Conservation (phyloP, 2,888 invertebrate genomes). For the Leptopterna dolabrata region DNA sequence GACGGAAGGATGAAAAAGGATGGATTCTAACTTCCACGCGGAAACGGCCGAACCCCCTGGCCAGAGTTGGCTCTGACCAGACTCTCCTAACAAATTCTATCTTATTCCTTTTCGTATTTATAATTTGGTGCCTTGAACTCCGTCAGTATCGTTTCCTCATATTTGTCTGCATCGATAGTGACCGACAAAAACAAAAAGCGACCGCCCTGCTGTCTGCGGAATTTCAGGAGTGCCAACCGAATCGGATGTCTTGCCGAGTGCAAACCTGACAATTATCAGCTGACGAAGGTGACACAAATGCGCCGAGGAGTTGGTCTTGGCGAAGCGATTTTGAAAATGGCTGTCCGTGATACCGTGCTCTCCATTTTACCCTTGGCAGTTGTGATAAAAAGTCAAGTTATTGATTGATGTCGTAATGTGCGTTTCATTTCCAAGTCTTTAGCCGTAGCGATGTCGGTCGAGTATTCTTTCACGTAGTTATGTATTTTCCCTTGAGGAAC, state of each 20-base stretch:
- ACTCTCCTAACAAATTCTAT: no score
- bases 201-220: no score
- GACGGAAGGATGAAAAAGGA: no score
- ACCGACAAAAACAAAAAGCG: no score
- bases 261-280: background rate
- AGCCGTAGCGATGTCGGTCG: background rate
- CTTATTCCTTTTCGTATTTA: no score
- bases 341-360: slow-evolving; percentile 3
- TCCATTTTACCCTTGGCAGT: background rate
- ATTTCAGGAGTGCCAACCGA: no score
- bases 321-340: slow-evolving; percentile 3
- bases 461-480: background rate
- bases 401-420: slow-evolving; percentile 25
- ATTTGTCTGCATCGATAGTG: no score
- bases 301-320: background rate
- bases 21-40: no score
- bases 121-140: no score
- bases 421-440: background rate
- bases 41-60: no score
- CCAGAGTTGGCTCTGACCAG: no score
- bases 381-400: slow-evolving; percentile 21
- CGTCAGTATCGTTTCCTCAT: no score
- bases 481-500: background rate
- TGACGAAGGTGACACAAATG: background rate
- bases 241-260: background rate